Evolutionary conservation across 2,113 vertebrate genomes (phyloP).

Genomic region (Opisthocomus hoazin): DNA sequence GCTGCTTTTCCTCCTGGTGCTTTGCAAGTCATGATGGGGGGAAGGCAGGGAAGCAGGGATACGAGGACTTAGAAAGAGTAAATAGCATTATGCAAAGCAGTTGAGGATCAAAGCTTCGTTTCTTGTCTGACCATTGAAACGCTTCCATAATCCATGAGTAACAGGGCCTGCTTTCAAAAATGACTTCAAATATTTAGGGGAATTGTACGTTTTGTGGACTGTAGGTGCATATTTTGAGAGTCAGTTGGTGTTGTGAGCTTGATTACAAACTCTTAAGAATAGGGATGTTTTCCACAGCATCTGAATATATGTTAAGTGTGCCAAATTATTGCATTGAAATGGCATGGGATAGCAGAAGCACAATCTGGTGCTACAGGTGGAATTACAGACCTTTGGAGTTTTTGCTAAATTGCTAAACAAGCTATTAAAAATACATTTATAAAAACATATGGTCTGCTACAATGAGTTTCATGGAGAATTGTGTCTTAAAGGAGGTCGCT

Average conservation of each 20-base stretch:
- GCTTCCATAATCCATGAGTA: not conserved
- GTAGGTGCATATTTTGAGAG: not conserved
- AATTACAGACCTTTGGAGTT: not conserved
- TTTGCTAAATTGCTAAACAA: not conserved
- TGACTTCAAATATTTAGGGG: not conserved
- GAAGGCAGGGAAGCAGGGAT: conserved; percentile 15
- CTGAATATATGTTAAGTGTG: not conserved
- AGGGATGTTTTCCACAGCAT: not conserved
- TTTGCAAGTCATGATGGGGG: conserved; percentile 37
- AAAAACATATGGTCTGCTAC: not conserved
- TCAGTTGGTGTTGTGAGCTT: not conserved
- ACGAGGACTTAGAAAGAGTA: conserved; percentile 32
- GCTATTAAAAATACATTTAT: not conserved
- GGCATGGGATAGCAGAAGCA: not conserved
- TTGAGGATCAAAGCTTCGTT: conserved; percentile 51
- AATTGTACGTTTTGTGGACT: not conserved
- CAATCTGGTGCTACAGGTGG: not conserved
- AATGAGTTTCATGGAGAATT: not conserved
- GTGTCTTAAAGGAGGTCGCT: not conserved
- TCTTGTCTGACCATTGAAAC: conserved; percentile 17
- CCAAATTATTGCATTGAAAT: not conserved
- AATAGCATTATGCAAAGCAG: conserved; percentile 49
- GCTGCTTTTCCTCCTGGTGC: not conserved
- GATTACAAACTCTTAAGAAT: not conserved
- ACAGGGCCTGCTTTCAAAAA: not conserved